A percentile compares a stretch with the other conserved stretches of the same genome.
phyloP scores from a whole-genome alignment of 2,888 invertebrate genomes.

The Phyto melanocephala region DNA sequence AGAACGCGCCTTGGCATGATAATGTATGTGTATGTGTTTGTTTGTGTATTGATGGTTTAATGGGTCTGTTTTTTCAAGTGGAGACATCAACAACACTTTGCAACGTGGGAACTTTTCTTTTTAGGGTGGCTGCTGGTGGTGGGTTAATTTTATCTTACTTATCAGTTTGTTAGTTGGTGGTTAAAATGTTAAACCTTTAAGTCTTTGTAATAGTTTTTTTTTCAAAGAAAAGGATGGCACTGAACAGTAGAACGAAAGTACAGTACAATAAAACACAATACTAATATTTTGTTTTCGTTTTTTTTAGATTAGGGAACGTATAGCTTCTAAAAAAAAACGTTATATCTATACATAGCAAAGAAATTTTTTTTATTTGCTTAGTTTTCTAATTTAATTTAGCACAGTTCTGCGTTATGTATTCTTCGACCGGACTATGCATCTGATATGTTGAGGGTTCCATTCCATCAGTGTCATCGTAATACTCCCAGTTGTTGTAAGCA shows the following conservation, averaged over 20 bases:
- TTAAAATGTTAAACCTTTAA: constrained; percentile 43
- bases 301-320: too few species aligned
- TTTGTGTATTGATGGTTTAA: constrained; percentile 24
- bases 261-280: too few species aligned
- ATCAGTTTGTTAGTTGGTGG: constrained; percentile 40
- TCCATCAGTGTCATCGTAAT: too few species aligned
- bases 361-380: too few species aligned
- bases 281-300: too few species aligned
- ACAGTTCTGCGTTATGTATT: too few species aligned
- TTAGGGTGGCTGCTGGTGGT: constrained; percentile 22
- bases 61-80: constrained; percentile 65
- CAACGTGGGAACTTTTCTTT: constrained; percentile 56
- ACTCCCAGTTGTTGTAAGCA: too few species aligned
- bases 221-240: not conserved
- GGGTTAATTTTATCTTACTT: constrained; percentile 1
- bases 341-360: too few species aligned
- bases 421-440: too few species aligned
- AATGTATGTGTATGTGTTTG: not conserved
- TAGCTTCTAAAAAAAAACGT: too few species aligned
- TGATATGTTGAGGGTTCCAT: too few species aligned
- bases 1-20: not conserved
- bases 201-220: not conserved
- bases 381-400: too few species aligned
- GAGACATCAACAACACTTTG: constrained; percentile 75
- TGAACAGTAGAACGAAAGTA: constrained; percentile 1